These are phyloP conservation scores for Otus scops DNA, from an alignment of 2,797 vertebrate genomes.

Conservation along the genomic window DNA sequence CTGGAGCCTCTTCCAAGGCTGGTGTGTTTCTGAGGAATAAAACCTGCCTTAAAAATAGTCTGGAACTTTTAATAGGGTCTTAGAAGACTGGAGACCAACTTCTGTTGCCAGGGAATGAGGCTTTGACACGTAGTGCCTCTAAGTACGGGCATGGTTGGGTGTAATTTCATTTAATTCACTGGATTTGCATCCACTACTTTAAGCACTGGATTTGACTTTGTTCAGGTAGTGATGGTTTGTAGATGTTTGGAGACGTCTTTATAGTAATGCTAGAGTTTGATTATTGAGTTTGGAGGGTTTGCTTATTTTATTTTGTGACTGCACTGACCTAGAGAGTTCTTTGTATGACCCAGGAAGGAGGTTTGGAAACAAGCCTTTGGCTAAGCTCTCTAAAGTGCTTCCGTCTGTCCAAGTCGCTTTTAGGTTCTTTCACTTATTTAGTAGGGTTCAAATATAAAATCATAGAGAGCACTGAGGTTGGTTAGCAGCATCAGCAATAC, in stretches of 20 bases:
- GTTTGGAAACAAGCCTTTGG: background rate
- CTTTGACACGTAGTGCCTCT: background rate
- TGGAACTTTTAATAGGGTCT: background rate
- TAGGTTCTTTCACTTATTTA: background rate
- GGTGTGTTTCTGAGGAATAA: background rate
- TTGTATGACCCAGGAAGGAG: background rate
- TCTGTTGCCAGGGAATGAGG: rapidly evolving
- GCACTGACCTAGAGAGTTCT: background rate
- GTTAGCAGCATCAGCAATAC: constrained; percentile 5
- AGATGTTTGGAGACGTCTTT: background rate
- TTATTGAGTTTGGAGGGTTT: background rate
- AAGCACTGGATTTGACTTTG: background rate
- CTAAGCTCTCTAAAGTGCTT: background rate
- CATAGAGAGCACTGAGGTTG: background rate
- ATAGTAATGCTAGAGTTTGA: background rate
- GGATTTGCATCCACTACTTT: background rate
- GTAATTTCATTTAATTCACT: background rate
- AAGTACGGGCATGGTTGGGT: background rate
- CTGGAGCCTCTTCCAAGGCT: background rate
- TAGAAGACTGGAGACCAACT: background rate
- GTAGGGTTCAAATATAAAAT: background rate
- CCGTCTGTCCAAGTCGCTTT: background rate
- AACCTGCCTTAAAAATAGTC: background rate
- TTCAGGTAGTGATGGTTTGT: background rate
- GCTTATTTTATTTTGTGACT: background rate